Percentiles rank a stretch among this genome's conserved stretches.
Conservation (phyloP, 2,888 invertebrate species). For the Hypomecis atomaria region DNA sequence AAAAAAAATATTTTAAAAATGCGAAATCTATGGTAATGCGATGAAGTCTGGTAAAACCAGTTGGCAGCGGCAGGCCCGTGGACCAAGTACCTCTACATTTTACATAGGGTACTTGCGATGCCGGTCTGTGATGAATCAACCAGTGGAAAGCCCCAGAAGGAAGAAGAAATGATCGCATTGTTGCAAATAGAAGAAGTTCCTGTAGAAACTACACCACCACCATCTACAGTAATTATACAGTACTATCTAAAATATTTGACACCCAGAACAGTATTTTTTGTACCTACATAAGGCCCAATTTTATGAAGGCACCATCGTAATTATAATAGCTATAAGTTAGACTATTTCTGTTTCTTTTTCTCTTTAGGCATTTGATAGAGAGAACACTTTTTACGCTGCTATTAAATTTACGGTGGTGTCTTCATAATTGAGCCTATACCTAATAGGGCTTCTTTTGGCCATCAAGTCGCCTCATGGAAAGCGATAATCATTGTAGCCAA, state of each 20-base stretch:
- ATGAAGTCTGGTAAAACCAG: slow-evolving; percentile 31
- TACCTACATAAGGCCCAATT: too few relatives aligned
- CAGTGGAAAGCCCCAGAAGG: slow-evolving; percentile 6
- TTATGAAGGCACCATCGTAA: too few relatives aligned
- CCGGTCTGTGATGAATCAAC: slow-evolving; percentile 15
- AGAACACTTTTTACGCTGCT: too few relatives aligned
- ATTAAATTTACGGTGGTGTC: too few relatives aligned
- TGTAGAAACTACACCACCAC: slow-evolving; percentile 9
- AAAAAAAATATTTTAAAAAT: slow-evolving; percentile 1
- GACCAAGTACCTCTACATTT: neutral
- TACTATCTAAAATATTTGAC: neutral
- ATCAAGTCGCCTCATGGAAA: too few relatives aligned
- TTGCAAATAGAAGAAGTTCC: slow-evolving; percentile 2
- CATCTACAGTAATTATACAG: slow-evolving; percentile 22
- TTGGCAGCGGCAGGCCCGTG: slow-evolving; percentile 21
- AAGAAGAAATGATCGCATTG: neutral
- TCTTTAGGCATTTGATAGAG: too few relatives aligned
- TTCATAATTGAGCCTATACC: too few relatives aligned
- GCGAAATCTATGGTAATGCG: slow-evolving; percentile 11
- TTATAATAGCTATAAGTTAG: too few relatives aligned
- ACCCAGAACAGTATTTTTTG: too few relatives aligned
- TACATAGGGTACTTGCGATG: slow-evolving; percentile 34
- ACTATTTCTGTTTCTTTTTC: too few relatives aligned
- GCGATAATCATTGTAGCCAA: too few relatives aligned
- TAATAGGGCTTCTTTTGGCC: too few relatives aligned